These are phyloP conservation scores for Dasypogon diadema DNA, from an alignment of 2,888 invertebrate species.

Conservation along the genomic window DNA sequence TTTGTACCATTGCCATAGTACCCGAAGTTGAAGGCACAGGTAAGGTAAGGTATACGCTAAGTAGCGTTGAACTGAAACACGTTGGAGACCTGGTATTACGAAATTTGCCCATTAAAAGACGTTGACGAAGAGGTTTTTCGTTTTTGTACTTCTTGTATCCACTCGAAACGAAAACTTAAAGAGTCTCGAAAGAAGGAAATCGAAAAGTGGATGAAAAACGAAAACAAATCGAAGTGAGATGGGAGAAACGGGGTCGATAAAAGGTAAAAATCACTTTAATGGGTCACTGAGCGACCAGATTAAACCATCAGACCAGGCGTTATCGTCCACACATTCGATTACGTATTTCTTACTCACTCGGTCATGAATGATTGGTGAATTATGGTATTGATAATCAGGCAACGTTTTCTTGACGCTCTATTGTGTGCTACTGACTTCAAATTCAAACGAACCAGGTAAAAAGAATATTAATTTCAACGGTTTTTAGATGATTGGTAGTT, in stretches of 20 bases:
- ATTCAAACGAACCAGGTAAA: neutral
- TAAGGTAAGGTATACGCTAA: neutral
- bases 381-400: neutral
- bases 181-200: constrained; percentile 32
- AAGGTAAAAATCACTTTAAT: constrained; percentile 49
- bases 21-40: neutral
- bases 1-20: neutral
- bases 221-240: constrained; percentile 34
- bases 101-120: constrained; percentile 12
- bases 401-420: too few species aligned
- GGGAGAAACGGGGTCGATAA: constrained; percentile 44
- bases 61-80: constrained; percentile 7
- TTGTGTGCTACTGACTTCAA: too few species aligned
- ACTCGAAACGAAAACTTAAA: neutral
- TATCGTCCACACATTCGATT: constrained; percentile 13
- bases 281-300: constrained; percentile 29
- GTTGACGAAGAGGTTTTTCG: constrained; percentile 30
- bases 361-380: constrained; percentile 26
- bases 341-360: neutral
- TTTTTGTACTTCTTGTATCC: constrained; percentile 5
- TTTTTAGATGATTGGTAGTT: constrained; percentile 9
- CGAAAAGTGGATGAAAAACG: constrained; percentile 29
- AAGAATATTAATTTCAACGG: constrained; percentile 26
- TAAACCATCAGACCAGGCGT: constrained; percentile 2
- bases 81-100: constrained; percentile 1